These are phyloP conservation scores for Sylvilagus bachmani DNA, from an alignment of 2,113 vertebrate genomes.

Conservation along the genomic window DNA sequence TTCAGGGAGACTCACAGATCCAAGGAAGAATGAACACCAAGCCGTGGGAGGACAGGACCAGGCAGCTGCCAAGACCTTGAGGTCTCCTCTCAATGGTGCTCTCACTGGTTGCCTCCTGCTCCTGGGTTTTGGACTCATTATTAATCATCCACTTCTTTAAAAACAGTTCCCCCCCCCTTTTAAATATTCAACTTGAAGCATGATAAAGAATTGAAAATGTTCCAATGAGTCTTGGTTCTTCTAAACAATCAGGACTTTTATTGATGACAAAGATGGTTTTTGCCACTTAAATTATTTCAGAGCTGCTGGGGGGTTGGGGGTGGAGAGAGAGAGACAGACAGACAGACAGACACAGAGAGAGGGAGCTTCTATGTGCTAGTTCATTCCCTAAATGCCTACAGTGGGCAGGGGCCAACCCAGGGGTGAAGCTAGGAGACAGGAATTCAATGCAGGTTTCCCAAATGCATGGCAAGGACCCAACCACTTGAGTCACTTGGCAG, in stretches of 20 bases:
- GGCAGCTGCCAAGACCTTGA: accelerated
- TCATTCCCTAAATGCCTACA: no score
- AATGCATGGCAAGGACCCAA: no score
- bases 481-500: no score
- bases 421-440: no score
- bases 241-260: conserved; percentile 16
- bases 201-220: neutral
- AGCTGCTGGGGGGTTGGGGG: no score
- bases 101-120: neutral
- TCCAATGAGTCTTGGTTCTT: neutral
- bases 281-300: neutral
- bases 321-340: no score
- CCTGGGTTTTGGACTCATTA: neutral
- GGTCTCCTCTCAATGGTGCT: accelerated
- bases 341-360: no score
- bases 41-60: accelerated
- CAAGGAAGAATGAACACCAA: neutral
- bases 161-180: neutral
- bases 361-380: no score
- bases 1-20: neutral
- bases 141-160: neutral
- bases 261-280: neutral
- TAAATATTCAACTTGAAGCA: neutral
- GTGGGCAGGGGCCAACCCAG: no score
- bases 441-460: no score